phyloP scores from a whole-genome alignment of 2,113 vertebrate genomes.

The Notothenia coriiceps region DNA sequence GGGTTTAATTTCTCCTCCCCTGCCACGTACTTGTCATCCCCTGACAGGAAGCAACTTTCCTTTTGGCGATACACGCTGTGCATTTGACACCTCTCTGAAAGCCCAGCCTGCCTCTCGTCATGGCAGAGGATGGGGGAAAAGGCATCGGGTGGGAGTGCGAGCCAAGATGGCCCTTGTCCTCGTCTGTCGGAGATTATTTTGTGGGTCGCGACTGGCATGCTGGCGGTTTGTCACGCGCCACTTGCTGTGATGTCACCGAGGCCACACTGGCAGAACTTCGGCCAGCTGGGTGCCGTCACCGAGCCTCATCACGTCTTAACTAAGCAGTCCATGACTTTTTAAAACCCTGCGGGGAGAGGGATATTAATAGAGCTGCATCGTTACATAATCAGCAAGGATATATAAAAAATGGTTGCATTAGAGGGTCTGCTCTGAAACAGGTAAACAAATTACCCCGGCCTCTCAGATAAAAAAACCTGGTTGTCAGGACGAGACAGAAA shows the following conservation, averaged over 20 bases:
- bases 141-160: conserved; percentile 42
- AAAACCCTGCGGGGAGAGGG: conserved; percentile 33
- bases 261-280: conserved; percentile 62
- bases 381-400: conserved; percentile 53
- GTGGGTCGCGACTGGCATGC: conserved; percentile 60
- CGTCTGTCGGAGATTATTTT: conserved; percentile 77
- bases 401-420: conserved; percentile 51
- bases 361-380: conserved; percentile 55
- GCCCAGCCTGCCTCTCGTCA: conserved; percentile 31
- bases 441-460: conserved; percentile 61
- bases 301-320: conserved; percentile 60
- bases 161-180: conserved; percentile 66
- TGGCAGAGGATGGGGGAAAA: conserved; percentile 42
- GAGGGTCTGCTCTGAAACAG: conserved; percentile 57
- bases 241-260: conserved; percentile 70
- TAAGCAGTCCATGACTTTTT: conserved; percentile 49
- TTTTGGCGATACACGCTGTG: conserved; percentile 49
- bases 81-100: conserved; percentile 56
- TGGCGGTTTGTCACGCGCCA: conserved; percentile 71
- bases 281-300: conserved; percentile 76
- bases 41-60: conserved; percentile 75
- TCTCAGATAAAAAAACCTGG: conserved; percentile 17
- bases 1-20: conserved; percentile 64
- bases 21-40: conserved; percentile 79
- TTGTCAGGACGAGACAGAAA: conserved; percentile 30